Evolutionary conservation across 2,113 vertebrate species (phyloP), one percentile per base, ranked within the genome.

Genomic region (Chaetodon auriga): DNA sequence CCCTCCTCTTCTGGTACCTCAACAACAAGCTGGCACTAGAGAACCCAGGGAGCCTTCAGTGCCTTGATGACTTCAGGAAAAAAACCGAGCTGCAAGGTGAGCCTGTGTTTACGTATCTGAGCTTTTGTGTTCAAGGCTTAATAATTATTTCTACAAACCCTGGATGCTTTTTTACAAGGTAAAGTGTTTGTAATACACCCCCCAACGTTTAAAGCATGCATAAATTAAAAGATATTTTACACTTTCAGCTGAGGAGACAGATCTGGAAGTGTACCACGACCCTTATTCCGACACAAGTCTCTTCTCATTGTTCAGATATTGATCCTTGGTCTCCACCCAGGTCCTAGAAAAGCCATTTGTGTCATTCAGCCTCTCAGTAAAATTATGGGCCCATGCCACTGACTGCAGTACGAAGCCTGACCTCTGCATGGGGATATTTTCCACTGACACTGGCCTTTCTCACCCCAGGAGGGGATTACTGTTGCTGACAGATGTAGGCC

Each of bases 11-110:
- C 94, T 95, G 99, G 85, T 99, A 97, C 94, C 96, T 99, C 94
- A 99, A 98, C 94, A 99, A 97, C 95, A 99, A 98, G 94, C 95
- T 99, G 95, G 96, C 96, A 66, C 96, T 97, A 71, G 97, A 98
- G 92, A 98, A 95, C 89, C 93, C 96, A 89, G 97, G 96, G 87
- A 96, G 94, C 82, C 97, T 98, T 90, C 96, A 96, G 92, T 96
- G 97, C 93, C 96, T 98, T 0, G 96, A 97, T 93, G 96, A 96
- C 89, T 98, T 96, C 91, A 96, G 91, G 88, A 95, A 96, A 88
- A 96, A 89, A 91, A 94, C 94, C 70, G 96, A 97, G 90, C 92
- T 94, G 49, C 94, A 96, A 93, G 97, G 97, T 95, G 95, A 96
- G 92, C 77, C 89, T 43, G 92, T 18, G 7, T 68, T 55, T 19